Percentiles rank a stretch among this genome's conserved stretches.
Conservation (phyloP, 92 coral and sea anemone species). For the Heliopora coerulea region DNA sequence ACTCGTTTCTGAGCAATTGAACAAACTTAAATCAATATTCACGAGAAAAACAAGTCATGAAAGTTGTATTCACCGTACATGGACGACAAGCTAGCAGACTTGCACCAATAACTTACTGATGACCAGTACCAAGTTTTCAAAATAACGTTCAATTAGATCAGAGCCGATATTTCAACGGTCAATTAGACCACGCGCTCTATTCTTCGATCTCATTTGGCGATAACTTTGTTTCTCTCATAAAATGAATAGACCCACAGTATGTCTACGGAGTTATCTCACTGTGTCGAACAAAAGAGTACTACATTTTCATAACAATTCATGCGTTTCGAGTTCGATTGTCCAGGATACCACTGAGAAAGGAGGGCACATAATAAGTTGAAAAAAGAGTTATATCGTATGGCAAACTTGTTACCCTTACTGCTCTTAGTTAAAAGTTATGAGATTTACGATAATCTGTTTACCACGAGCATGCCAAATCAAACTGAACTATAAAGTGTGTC, state of each 20-base stretch:
- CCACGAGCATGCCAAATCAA: neutral
- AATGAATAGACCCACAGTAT: constrained; percentile 1
- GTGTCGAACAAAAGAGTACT: neutral
- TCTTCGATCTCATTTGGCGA: neutral
- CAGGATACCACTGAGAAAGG: neutral
- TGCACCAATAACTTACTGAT: no score
- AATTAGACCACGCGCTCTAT: neutral
- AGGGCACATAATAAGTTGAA: no score
- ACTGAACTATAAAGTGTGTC: neutral
- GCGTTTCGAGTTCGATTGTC: neutral
- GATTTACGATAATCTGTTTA: neutral
- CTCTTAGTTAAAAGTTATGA: no score
- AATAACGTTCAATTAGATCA: neutral
- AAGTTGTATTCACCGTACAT: no score
- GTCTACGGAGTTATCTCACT: neutral
- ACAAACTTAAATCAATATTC: no score
- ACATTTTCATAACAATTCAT: neutral
- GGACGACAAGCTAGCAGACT: no score
- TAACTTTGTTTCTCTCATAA: neutral
- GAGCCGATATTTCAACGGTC: neutral
- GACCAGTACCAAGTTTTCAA: no score
- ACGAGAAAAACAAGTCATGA: no score
- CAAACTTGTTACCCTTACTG: no score
- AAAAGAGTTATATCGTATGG: no score
- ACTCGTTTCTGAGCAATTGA: no score